phyloP scores from a whole-genome alignment of 2,888 invertebrate genomes.

The Scrobipalpa atriplicella region DNA sequence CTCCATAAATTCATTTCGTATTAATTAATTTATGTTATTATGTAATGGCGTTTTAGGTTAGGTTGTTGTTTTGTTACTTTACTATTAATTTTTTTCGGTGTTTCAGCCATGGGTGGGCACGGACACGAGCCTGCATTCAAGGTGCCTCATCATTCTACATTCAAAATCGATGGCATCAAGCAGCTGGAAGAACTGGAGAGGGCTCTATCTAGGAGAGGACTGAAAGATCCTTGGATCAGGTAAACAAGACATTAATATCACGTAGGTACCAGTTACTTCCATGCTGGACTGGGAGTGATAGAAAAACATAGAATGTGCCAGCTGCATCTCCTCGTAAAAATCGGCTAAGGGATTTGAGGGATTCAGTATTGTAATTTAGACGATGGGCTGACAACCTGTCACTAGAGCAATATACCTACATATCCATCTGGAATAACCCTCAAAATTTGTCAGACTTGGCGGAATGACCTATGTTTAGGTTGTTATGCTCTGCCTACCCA shows the following conservation, averaged over 20 bases:
- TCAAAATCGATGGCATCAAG: slow-evolving; percentile 87
- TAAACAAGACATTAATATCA: slow-evolving; percentile 44
- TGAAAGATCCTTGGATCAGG: slow-evolving; percentile 95
- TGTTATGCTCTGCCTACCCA: no score
- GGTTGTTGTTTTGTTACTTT: slow-evolving; percentile 20
- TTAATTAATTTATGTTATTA: slow-evolving; percentile 1
- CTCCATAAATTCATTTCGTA: background rate
- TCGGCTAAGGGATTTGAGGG: no score
- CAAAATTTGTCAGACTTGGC: no score
- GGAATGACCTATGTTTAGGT: no score
- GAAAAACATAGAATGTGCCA: no score
- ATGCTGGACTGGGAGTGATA: no score
- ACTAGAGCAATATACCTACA: no score
- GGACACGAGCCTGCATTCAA: slow-evolving; percentile 81
- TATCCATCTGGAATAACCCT: no score
- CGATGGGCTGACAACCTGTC: no score
- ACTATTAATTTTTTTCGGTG: slow-evolving; percentile 17
- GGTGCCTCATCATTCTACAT: slow-evolving; percentile 88
- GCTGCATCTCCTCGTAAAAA: no score
- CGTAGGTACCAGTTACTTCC: no score
- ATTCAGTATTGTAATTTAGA: no score
- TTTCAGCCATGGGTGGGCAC: slow-evolving; percentile 62
- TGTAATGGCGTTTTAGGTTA: slow-evolving; percentile 25
- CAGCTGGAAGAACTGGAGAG: slow-evolving; percentile 84
- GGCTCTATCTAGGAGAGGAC: slow-evolving; percentile 86